These are phyloP conservation scores for Gadopsis bispinosus DNA, from an alignment of 2,797 vertebrate species.

Conservation along the genomic window DNA sequence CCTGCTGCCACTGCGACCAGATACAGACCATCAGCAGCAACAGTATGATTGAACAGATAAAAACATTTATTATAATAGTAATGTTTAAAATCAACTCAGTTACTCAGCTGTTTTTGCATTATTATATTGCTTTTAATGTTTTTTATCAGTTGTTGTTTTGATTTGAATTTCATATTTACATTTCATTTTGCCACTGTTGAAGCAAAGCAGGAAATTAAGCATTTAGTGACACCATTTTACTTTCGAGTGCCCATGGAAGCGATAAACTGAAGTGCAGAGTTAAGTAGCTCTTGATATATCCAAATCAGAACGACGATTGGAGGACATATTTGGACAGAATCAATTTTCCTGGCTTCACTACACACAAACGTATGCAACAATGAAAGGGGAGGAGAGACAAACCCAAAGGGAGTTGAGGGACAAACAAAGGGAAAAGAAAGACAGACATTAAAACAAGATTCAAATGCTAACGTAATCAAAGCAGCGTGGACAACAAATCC, in stretches of 20 bases:
- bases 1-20: background rate
- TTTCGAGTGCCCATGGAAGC: slow-evolving; percentile 2
- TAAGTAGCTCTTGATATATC: slow-evolving; percentile 33
- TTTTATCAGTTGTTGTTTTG: background rate
- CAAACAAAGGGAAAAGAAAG: slow-evolving; percentile 10
- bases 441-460: slow-evolving; percentile 13
- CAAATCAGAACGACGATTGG: slow-evolving; percentile 11
- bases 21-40: background rate
- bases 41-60: background rate
- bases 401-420: slow-evolving; percentile 2
- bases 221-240: slow-evolving; percentile 6
- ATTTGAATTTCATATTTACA: background rate
- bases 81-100: background rate
- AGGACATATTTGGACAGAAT: slow-evolving; percentile 7
- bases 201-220: slow-evolving; percentile 2
- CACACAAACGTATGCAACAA: background rate
- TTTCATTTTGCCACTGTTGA: background rate
- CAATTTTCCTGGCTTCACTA: slow-evolving; percentile 9
- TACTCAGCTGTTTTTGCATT: background rate
- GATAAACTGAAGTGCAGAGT: slow-evolving; percentile 9
- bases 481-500: slow-evolving; percentile 16
- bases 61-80: background rate
- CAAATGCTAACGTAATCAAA: slow-evolving; percentile 34
- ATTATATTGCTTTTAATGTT: background rate
- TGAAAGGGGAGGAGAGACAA: background rate